Percentiles rank a stretch among this genome's conserved stretches.
Conservation (phyloP, 2,888 invertebrate genomes). For the Papilio demoleus region DNA sequence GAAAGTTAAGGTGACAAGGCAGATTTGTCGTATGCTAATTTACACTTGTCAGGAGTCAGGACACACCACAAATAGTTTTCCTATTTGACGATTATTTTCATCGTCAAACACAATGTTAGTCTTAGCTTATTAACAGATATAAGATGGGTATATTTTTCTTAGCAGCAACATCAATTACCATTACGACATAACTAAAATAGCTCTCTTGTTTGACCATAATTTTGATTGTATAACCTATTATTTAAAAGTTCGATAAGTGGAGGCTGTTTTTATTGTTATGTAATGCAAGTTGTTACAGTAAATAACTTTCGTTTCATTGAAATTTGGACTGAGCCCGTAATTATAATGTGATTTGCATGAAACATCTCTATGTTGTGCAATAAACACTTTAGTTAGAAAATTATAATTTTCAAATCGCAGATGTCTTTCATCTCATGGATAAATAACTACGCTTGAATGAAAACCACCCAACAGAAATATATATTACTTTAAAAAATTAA, state of each 20-base stretch:
- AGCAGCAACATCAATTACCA: too few relatives aligned
- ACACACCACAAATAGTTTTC: not conserved
- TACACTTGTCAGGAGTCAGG: not conserved
- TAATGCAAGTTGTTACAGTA: conserved; percentile 37
- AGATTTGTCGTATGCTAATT: not conserved
- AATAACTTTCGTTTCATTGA: conserved; percentile 38
- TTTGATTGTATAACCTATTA: not conserved
- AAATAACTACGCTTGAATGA: not conserved
- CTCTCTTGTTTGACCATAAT: not conserved
- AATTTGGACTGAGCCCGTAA: conserved; percentile 51
- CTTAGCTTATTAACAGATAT: too few relatives aligned
- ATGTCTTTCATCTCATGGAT: not conserved
- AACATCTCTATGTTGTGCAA: conserved; percentile 51
- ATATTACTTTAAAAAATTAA: not conserved
- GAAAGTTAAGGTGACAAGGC: not conserved
- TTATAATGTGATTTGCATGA: conserved; percentile 67
- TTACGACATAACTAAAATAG: not conserved
- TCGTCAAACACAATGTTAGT: not conserved
- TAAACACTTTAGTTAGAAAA: conserved; percentile 27
- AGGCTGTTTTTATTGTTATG: conserved; percentile 31
- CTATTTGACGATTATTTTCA: not conserved
- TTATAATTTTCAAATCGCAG: conserved; percentile 21
- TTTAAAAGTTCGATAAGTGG: conserved; percentile 1
- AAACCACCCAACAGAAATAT: not conserved
- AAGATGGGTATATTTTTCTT: too few relatives aligned